A percentile compares a stretch with the other conserved stretches of the same genome.
phyloP scores from a whole-genome alignment of 1,140 invertebrate species.

The Bombus confusus region DNA sequence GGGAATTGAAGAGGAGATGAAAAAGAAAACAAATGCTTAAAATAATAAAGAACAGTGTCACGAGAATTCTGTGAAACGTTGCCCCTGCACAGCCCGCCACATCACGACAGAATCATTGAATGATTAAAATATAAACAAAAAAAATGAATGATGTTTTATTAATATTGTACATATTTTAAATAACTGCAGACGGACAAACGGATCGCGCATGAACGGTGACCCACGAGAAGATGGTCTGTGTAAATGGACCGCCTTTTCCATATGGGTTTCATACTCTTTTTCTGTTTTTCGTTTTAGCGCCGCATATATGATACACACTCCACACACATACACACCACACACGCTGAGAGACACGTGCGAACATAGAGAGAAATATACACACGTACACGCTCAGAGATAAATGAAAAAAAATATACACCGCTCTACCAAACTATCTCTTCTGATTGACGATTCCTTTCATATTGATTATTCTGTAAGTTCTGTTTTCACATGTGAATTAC shows the following conservation, averaged over 20 bases:
- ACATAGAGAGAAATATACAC: conserved; percentile 55
- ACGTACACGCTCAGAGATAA: conserved; percentile 54
- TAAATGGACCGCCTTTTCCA: conserved; percentile 47
- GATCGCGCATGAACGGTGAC: conserved; percentile 73
- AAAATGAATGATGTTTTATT: conserved; percentile 79
- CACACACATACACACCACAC: conserved; percentile 35
- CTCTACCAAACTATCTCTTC: conserved; percentile 74
- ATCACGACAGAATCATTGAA: conserved; percentile 72
- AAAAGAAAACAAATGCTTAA: background rate
- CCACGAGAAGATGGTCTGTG: conserved; percentile 47
- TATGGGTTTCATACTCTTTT: conserved; percentile 64
- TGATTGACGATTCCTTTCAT: conserved; percentile 78
- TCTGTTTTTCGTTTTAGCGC: conserved; percentile 73
- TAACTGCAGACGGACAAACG: conserved; percentile 77
- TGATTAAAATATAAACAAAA: conserved; percentile 68
- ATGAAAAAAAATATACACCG: conserved; percentile 65
- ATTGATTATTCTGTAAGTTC: conserved; percentile 79
- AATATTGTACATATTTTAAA: conserved; percentile 82
- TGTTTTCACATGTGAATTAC: conserved; percentile 78
- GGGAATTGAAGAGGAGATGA: background rate
- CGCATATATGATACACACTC: conserved; percentile 58
- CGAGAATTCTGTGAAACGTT: conserved; percentile 49
- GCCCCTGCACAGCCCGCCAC: conserved; percentile 73
- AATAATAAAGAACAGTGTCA: conserved; percentile 19
- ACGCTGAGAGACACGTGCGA: conserved; percentile 45